Percentiles rank a stretch among this genome's conserved stretches.
Evolutionary conservation across 2,888 invertebrate genomes (phyloP).

Genomic region (Cepaea hortensis): DNA sequence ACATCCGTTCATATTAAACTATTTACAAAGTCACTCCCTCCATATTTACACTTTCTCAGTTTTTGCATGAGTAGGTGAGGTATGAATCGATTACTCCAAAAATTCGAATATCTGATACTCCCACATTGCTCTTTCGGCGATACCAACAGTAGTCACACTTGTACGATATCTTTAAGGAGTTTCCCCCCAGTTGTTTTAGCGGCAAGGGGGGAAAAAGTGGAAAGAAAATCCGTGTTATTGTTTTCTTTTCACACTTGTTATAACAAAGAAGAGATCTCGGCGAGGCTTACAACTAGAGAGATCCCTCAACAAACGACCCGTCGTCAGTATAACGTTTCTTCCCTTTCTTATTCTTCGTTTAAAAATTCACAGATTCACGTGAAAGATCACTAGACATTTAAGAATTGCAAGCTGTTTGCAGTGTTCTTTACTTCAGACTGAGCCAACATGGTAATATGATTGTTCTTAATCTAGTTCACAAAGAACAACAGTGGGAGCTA

Average conservation of each 20-base stretch:
- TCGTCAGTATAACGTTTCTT: not conserved
- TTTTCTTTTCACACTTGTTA: slow-evolving; percentile 17
- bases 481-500: not conserved
- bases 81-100: not conserved
- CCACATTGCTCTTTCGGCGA: not conserved
- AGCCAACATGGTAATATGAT: not conserved
- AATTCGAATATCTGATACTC: not conserved
- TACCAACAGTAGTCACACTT: not conserved
- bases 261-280: not conserved
- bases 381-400: slow-evolving; percentile 8
- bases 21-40: no score
- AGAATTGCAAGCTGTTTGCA: not conserved
- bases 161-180: no score
- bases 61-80: no score
- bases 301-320: not conserved
- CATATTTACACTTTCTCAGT: no score
- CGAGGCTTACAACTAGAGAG: not conserved
- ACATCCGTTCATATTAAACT: no score
- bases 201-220: no score
- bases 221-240: slow-evolving; percentile 2
- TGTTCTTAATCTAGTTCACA: not conserved
- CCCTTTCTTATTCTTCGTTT: not conserved
- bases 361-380: not conserved
- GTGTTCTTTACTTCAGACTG: not conserved
- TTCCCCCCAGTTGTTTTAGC: slow-evolving; percentile 1